Percentiles rank a stretch among this genome's conserved stretches.
These are phyloP conservation scores for Lepisosteus oculatus DNA, from an alignment of 2,113 vertebrate genomes.

Conservation along the genomic window DNA sequence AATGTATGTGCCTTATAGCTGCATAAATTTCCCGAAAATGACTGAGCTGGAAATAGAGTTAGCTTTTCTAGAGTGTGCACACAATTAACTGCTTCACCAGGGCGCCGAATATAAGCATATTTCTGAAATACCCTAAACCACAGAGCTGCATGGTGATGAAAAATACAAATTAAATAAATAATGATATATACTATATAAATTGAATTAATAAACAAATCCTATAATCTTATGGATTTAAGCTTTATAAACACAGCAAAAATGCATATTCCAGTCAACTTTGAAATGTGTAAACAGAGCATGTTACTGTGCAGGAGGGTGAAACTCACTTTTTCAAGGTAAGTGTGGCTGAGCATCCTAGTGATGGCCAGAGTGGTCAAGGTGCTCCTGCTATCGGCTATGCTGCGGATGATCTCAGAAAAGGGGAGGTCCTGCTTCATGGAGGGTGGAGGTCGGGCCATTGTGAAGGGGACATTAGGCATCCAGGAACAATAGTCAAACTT, in stretches of 20 bases:
- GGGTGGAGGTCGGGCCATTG: background rate
- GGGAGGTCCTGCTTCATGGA: background rate
- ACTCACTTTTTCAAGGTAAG: background rate
- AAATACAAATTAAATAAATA: too few relatives aligned
- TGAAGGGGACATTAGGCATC: background rate
- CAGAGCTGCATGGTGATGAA: too few relatives aligned
- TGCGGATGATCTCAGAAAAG: background rate
- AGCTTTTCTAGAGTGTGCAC: too few relatives aligned
- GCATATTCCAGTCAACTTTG: background rate
- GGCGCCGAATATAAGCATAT: too few relatives aligned
- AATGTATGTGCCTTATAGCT: too few relatives aligned
- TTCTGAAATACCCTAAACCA: too few relatives aligned
- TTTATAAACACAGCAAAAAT: background rate
- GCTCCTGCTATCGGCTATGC: background rate
- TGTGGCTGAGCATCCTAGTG: background rate
- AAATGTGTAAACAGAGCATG: background rate
- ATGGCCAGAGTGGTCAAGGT: background rate
- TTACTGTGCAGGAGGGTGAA: background rate
- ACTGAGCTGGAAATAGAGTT: too few relatives aligned
- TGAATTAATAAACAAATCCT: too few relatives aligned
- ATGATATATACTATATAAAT: too few relatives aligned
- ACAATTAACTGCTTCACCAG: too few relatives aligned
- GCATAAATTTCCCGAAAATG: too few relatives aligned
- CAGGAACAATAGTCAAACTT: background rate
- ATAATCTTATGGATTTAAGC: background rate